Conservation (phyloP, 2,797 vertebrate genomes). For the Rhinella marina region DNA sequence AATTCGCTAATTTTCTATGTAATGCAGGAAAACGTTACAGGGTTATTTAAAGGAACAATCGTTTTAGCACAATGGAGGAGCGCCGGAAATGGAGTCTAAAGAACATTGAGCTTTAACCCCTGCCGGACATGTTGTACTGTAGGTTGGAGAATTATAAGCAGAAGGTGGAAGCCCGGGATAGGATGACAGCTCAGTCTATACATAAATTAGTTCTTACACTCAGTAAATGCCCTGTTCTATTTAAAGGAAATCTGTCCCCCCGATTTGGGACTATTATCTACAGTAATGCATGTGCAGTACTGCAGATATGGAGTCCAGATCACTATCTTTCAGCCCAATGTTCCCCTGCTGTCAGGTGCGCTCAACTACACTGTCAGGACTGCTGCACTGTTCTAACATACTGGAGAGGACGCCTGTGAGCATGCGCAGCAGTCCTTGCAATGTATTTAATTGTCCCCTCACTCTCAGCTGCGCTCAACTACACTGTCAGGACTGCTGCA, state of each 20-base stretch:
- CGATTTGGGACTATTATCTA: too few relatives aligned
- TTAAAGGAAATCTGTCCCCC: background rate
- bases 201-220: background rate
- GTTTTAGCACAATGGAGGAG: slow-evolving; percentile 20
- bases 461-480: too few relatives aligned
- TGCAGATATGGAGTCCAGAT: too few relatives aligned
- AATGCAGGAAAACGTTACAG: slow-evolving; percentile 28
- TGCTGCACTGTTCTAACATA: too few relatives aligned
- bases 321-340: too few relatives aligned
- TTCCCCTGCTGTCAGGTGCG: too few relatives aligned
- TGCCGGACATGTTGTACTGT: background rate
- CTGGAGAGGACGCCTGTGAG: too few relatives aligned
- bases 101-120: slow-evolving; percentile 29
- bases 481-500: too few relatives aligned
- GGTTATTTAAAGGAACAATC: slow-evolving; percentile 45
- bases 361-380: too few relatives aligned
- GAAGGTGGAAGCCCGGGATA: background rate
- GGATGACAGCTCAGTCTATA: background rate
- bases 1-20: slow-evolving; percentile 45
- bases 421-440: too few relatives aligned
- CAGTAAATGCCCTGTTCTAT: background rate
- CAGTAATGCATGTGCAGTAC: too few relatives aligned
- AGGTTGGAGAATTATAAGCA: background rate
- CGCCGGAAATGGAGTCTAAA: slow-evolving; percentile 25
- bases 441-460: too few relatives aligned